Base-by-base conservation (phyloP, 2,888 invertebrate species). In the Nomada goodeniana region DNA sequence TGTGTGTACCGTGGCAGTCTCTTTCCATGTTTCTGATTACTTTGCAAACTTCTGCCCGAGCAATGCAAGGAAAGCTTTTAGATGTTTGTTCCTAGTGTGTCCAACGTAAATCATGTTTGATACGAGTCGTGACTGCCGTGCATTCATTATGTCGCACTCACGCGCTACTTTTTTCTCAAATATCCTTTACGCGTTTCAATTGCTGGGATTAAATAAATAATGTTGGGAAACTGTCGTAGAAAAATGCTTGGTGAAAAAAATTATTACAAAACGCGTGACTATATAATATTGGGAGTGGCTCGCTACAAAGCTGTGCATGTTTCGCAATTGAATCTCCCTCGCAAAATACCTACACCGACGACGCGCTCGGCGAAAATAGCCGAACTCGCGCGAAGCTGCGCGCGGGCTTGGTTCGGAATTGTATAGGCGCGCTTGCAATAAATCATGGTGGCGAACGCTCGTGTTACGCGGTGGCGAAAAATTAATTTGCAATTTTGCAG, bases 21-120 rank as follows among this genome's bases (percentile, higher is more conserved):
- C 86, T 82, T 81, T 84, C 82, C 84, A 68, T 80, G 86, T 86
- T 85, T 86, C 87, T 88, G 88, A 88, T 87, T 88, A 88, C 87
- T 88, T 86, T 72, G 80, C 71, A 80, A 88, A 88, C 83, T 88
- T 87, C 72, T 76, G 55, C 70, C 36, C 82, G 65, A 61, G 80
- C 81, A 82, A 80, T 78, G 76, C 84, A 71, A 70, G 79, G 80
- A 69, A 80, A 82, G 85, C 87, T 87, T 87, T 87, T 80, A 83
- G 82, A 80, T 80, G 74, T 76, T 86, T 65, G 82, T 82, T 80
- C 70, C 53, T 63, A 53, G 65, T 80, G 74, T 76, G 78, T 78
- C 64, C 67, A 53, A 71, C 74, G 29, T 80, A 74, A 83, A 70
- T 73, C 69, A 57, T 52, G 52, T 73, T 75, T 26, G 4, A 10